Evolutionary conservation across 2,888 invertebrate genomes (phyloP).

Genomic region (Andrena minutula): DNA sequence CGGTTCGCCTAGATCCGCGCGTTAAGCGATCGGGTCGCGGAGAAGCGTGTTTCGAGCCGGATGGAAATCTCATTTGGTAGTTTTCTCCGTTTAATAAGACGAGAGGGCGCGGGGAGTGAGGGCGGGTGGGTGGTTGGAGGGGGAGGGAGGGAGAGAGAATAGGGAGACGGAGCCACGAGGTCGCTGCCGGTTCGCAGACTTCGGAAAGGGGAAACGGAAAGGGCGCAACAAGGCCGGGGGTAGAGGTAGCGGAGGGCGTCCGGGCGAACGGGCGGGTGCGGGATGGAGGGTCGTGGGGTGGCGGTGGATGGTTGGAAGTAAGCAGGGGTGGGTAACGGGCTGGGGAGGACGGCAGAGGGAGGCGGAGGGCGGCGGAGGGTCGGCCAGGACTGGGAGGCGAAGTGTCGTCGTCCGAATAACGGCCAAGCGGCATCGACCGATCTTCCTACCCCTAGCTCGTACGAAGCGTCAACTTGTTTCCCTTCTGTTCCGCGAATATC

Average conservation of each 20-base stretch:
- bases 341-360: constrained; percentile 72
- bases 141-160: constrained; percentile 26
- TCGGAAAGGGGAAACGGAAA: constrained; percentile 75
- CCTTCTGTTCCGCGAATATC: constrained; percentile 84
- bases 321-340: constrained; percentile 71
- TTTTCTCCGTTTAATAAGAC: constrained; percentile 74
- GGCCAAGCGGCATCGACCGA: constrained; percentile 85
- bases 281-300: constrained; percentile 61
- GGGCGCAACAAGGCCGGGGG: constrained; percentile 73
- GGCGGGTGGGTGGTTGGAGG: too few species aligned
- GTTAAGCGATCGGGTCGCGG: constrained; percentile 58
- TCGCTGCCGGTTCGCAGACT: constrained; percentile 76
- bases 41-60: constrained; percentile 68
- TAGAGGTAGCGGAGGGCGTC: constrained; percentile 68
- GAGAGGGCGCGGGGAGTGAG: constrained; percentile 21
- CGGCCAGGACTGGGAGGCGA: constrained; percentile 82
- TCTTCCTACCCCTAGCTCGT: constrained; percentile 81
- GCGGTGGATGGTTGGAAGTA: constrained; percentile 72
- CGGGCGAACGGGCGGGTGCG: constrained; percentile 61
- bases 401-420: constrained; percentile 86
- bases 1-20: constrained; percentile 60
- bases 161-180: constrained; percentile 74
- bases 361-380: constrained; percentile 70
- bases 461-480: constrained; percentile 84
- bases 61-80: constrained; percentile 76